These are phyloP conservation scores for Heteropelma amictum DNA, from an alignment of 2,888 invertebrate genomes.

Conservation along the genomic window DNA sequence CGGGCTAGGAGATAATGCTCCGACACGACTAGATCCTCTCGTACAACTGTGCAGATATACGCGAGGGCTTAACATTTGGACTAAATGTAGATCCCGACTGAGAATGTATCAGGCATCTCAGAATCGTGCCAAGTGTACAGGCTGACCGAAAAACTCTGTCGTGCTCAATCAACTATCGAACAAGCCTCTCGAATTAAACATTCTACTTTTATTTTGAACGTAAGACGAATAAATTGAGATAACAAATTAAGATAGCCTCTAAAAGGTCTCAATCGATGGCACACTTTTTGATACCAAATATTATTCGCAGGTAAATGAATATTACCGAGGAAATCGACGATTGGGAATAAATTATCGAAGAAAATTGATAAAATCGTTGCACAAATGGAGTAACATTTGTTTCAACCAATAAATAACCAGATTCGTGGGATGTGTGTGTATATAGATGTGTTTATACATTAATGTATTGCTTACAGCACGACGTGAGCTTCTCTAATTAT, in stretches of 20 bases:
- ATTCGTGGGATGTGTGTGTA: conserved; percentile 11
- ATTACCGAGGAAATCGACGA: conserved; percentile 9
- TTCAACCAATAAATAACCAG: conserved; percentile 37
- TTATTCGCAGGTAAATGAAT: neutral
- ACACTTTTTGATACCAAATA: neutral
- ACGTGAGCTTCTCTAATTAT: conserved; percentile 49
- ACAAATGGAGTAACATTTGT: conserved; percentile 34
- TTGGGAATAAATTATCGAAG: neutral
- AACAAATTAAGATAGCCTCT: too few relatives aligned
- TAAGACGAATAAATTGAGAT: too few relatives aligned
- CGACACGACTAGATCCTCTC: conserved; percentile 12
- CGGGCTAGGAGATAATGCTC: conserved; percentile 13
- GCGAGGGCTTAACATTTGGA: conserved; percentile 28
- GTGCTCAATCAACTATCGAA: neutral
- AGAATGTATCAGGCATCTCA: conserved; percentile 49
- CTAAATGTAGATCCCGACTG: conserved; percentile 53
- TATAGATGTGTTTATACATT: neutral
- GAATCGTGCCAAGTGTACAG: conserved; percentile 55
- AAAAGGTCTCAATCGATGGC: neutral
- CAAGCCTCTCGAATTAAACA: neutral
- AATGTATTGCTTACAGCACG: neutral
- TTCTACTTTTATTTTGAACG: too few relatives aligned
- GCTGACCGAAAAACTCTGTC: conserved; percentile 46
- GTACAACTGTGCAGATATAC: neutral
- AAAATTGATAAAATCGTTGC: conserved; percentile 20